Conservation (phyloP, 2,888 invertebrate species). For the Halictus ligatus region DNA sequence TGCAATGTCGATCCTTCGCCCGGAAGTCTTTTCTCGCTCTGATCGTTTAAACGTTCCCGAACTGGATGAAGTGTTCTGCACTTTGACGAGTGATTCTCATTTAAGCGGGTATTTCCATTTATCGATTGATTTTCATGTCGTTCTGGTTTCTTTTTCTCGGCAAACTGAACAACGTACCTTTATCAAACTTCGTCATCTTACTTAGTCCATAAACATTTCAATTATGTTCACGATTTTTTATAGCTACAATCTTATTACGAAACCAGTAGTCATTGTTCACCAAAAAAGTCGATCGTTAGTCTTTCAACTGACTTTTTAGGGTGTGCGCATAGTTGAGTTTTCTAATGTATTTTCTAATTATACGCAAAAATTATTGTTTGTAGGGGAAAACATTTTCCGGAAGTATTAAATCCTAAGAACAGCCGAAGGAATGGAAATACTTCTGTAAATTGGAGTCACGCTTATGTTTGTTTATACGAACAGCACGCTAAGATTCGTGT, state of each 20-base stretch:
- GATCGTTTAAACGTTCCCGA: background rate
- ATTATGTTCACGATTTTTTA: too few species aligned
- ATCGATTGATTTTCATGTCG: background rate
- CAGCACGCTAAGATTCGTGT: background rate
- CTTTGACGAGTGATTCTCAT: background rate
- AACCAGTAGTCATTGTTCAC: too few species aligned
- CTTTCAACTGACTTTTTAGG: too few species aligned
- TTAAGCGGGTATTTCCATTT: background rate
- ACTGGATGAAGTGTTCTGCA: conserved; percentile 3
- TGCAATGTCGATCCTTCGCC: background rate
- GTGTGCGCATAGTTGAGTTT: too few species aligned
- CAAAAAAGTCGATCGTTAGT: too few species aligned
- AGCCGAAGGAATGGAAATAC: background rate
- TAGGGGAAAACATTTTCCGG: too few species aligned
- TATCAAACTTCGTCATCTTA: background rate
- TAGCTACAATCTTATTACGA: too few species aligned
- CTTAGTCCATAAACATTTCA: too few species aligned
- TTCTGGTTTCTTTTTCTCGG: background rate
- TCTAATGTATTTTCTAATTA: too few species aligned
- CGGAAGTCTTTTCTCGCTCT: conserved; percentile 13
- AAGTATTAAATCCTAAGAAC: background rate
- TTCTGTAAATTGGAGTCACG: background rate
- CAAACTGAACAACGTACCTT: background rate
- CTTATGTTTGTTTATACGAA: background rate
- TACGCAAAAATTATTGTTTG: too few species aligned